phyloP scores from a whole-genome alignment of 2,797 vertebrate species.

The Mus caroli region DNA sequence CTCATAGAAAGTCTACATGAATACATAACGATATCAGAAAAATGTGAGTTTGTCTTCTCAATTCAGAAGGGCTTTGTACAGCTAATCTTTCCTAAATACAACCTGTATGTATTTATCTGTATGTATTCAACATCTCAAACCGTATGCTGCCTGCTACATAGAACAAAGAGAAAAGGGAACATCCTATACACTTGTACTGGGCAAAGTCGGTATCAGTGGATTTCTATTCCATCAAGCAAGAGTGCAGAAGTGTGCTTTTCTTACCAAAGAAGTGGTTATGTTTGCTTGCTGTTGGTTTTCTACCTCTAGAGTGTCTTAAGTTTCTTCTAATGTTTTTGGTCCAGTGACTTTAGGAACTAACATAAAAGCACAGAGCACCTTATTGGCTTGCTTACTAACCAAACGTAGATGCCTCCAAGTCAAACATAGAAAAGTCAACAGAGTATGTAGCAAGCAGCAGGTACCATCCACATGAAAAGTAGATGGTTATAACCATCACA shows the following conservation, averaged over 20 bases:
- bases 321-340: conserved; percentile 48
- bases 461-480: not conserved
- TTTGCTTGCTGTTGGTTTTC: not conserved
- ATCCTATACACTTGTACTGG: not conserved
- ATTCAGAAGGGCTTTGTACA: conserved; percentile 45
- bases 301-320: not conserved
- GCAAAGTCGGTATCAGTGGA: not conserved
- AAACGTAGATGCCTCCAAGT: conserved; percentile 29
- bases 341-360: not conserved
- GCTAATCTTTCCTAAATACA: not conserved
- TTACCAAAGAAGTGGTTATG: not conserved
- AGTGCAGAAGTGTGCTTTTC: not conserved
- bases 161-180: not conserved
- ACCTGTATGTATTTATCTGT: not conserved
- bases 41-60: not conserved
- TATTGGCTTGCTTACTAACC: conserved; percentile 49
- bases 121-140: not conserved
- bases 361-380: not conserved
- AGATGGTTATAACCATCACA: not conserved
- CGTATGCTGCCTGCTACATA: not conserved
- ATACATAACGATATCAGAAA: conserved; percentile 50
- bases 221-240: not conserved
- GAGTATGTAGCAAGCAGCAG: conserved; percentile 24
- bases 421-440: conserved; percentile 32
- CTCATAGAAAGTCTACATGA: not conserved